Evolutionary conservation across 2,797 vertebrate species (phyloP), one percentile per base, ranked within the genome.

Genomic region (Pipistrellus nathusii): DNA sequence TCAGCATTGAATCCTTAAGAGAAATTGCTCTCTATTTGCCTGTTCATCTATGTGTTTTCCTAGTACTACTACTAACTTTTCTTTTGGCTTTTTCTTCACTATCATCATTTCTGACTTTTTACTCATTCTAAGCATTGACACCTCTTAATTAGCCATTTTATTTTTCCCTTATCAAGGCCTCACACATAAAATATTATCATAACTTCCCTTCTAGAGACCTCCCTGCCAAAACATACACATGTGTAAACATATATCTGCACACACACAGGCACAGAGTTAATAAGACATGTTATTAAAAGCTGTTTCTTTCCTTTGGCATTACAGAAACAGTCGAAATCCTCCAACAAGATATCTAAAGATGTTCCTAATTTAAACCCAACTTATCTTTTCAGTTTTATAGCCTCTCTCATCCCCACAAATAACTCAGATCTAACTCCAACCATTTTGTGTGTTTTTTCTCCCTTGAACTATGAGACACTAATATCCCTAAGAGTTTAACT

Each of bases 181-280:
- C 59, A 71, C 7, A 55, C 13, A 38, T 46, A 76, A 86, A 32
- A 82, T 62, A 77, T 46, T 84, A 21, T n/a, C 30, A 32, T 46
- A 75, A 73, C 20, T 78, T 77, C 3, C 3, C 13, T 94, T 55
- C 11, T 9, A 83, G 35, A 30, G 10, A 84, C 73, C 4, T 35
- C 30, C 51, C 30, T 86, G 5, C 10, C 21, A 77, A 82, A 68
- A 48, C 20, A 41, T 41, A 51, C 5, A 17, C 21, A 10, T 18
- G 6, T 3, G 35, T 35, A 30, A 23, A 23, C 20, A 21, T 10
- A 13, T 30, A 27, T n/a, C 5, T 2, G 17, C 0, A n/a, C 18
- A 72, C 13, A 73, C 8, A 83, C 27, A 78, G 0, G 48, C 9
- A 57, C 12, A 41, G 20, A 81, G 30, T 46, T 48, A 86, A 35